A percentile compares a stretch with the other conserved stretches of the same genome.
phyloP scores from a whole-genome alignment of 2,888 invertebrate species.

The Phortica okadai region DNA sequence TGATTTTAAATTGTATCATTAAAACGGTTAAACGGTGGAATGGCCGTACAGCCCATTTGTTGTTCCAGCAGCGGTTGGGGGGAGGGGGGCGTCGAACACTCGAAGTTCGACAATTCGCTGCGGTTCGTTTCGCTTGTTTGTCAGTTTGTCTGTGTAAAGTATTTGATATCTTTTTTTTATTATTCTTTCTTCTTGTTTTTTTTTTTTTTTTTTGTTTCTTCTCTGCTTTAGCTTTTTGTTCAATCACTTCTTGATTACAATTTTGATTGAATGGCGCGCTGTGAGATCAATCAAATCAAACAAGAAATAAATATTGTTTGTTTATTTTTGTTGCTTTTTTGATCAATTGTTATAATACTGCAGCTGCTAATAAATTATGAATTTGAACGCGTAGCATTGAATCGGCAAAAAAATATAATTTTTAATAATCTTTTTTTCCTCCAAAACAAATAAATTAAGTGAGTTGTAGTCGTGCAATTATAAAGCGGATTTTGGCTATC shows the following conservation, averaged over 20 bases:
- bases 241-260: slow-evolving; percentile 66
- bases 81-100: slow-evolving; percentile 28
- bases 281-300: slow-evolving; percentile 61
- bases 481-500: not conserved
- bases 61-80: not conserved
- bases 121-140: slow-evolving; percentile 7
- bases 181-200: not conserved
- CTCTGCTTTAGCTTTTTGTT: slow-evolving; percentile 52
- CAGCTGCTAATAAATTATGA: slow-evolving; percentile 60
- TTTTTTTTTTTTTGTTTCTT: not conserved
- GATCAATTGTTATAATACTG: slow-evolving; percentile 15
- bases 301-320: not conserved
- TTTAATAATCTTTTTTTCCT: no score
- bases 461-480: not conserved
- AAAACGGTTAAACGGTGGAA: slow-evolving; percentile 52
- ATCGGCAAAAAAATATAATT: slow-evolving; percentile 14
- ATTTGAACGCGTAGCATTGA: slow-evolving; percentile 24
- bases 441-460: slow-evolving; percentile 4
- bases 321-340: not conserved
- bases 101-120: slow-evolving; percentile 25
- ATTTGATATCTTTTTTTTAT: slow-evolving; percentile 40
- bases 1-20: slow-evolving; percentile 70
- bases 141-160: slow-evolving; percentile 12
- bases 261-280: slow-evolving; percentile 60
- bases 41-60: not conserved